A percentile compares a stretch with the other conserved stretches of the same genome.
Conservation (phyloP, 2,113 vertebrate species). For the Cololabis saira region DNA sequence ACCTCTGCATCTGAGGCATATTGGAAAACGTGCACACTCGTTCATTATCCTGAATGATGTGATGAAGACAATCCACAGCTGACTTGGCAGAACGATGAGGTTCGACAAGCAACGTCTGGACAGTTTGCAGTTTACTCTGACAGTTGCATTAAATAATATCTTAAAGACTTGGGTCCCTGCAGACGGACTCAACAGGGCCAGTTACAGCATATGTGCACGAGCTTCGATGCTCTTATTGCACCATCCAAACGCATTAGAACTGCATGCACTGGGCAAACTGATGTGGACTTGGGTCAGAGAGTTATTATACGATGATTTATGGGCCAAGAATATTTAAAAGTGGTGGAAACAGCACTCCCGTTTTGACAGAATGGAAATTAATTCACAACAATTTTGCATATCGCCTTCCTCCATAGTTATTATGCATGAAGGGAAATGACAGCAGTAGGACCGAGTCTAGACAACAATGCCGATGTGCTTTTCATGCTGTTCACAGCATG, state of each 20-base stretch:
- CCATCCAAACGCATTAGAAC: slow-evolving; percentile 10
- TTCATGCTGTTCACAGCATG: slow-evolving; percentile 17
- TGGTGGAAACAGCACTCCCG: background rate
- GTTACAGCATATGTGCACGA: background rate
- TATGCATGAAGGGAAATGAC: slow-evolving; percentile 34
- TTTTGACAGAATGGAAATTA: slow-evolving; percentile 23
- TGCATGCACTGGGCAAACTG: background rate
- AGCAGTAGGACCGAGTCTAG: slow-evolving; percentile 20
- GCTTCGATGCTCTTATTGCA: slow-evolving; percentile 5
- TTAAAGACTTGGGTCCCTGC: accelerated
- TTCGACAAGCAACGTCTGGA: background rate
- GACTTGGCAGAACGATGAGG: slow-evolving; percentile 20
- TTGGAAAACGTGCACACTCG: background rate
- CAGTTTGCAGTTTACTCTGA: background rate
- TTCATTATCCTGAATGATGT: slow-evolving; percentile 31
- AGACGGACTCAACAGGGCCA: background rate
- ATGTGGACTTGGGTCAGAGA: background rate
- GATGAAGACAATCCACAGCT: slow-evolving; percentile 22
- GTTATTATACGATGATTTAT: slow-evolving; percentile 4
- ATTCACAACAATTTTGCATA: slow-evolving; percentile 15
- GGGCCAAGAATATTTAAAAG: background rate
- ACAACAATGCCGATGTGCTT: slow-evolving; percentile 37
- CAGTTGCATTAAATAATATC: background rate
- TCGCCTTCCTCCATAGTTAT: slow-evolving; percentile 12
- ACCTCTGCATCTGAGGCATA: slow-evolving; percentile 10